phyloP scores from a whole-genome alignment of 2,113 vertebrate species.

The Silurus meridionalis region DNA sequence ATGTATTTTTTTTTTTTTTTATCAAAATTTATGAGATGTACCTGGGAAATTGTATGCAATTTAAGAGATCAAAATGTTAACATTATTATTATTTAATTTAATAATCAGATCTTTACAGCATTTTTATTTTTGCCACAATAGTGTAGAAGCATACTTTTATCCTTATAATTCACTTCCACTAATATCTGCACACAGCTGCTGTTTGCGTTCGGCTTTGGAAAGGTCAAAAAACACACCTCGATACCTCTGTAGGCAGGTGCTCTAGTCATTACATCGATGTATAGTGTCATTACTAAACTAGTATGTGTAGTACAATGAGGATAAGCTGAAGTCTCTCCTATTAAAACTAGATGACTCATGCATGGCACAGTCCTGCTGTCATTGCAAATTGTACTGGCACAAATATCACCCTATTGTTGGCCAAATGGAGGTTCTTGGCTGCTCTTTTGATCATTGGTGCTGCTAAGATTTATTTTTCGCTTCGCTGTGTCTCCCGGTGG shows the following conservation, averaged over 20 bases:
- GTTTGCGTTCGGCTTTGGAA: not conserved
- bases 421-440: conserved; percentile 22
- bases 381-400: conserved; percentile 32
- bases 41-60: not conserved
- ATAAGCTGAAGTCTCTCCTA: conserved; percentile 9
- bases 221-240: conserved; percentile 12
- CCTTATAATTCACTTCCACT: not conserved
- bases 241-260: not conserved
- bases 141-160: not conserved
- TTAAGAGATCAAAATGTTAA: not conserved
- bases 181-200: not conserved
- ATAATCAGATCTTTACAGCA: not conserved
- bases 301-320: conserved; percentile 15
- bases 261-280: not conserved
- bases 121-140: not conserved
- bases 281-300: conserved; percentile 5
- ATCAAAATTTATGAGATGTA: not conserved
- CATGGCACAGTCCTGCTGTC: conserved; percentile 18
- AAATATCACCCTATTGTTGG: conserved; percentile 37
- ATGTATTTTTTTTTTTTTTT: not conserved
- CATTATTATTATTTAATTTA: not conserved
- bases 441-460: not conserved
- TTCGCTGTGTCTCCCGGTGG: not conserved
- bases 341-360: conserved; percentile 40
- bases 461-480: conserved; percentile 32